Conservation (phyloP, 1,140 invertebrate genomes). For the Lerema accius region DNA sequence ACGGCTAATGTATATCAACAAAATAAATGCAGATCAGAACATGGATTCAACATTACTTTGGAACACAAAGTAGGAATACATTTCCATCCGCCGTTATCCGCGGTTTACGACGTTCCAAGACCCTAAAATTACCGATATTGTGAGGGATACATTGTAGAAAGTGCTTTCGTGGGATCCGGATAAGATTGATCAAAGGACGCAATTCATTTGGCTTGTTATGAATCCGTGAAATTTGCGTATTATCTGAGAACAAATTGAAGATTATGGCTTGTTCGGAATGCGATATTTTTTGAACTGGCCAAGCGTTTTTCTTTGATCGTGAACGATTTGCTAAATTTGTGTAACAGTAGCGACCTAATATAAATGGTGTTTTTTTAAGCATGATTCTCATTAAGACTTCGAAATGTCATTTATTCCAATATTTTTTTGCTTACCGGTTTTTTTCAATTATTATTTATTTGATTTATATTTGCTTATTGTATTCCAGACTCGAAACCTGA, state of each 20-base stretch:
- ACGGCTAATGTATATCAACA: background rate
- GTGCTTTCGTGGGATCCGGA: slow-evolving; percentile 4
- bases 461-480: too few relatives aligned
- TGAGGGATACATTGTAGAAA: slow-evolving; percentile 11
- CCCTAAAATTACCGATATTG: slow-evolving; percentile 15
- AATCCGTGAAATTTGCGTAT: background rate
- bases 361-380: too few relatives aligned
- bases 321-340: too few relatives aligned
- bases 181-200: slow-evolving; percentile 1
- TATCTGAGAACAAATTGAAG: background rate
- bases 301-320: background rate
- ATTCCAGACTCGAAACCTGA: too few relatives aligned
- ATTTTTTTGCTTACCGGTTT: too few relatives aligned
- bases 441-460: too few relatives aligned
- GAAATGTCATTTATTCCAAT: too few relatives aligned
- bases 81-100: slow-evolving; percentile 8
- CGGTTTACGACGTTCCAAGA: slow-evolving; percentile 10
- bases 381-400: too few relatives aligned
- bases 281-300: background rate
- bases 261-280: background rate
- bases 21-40: background rate
- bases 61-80: slow-evolving; percentile 6
- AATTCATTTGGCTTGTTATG: background rate
- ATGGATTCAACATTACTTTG: slow-evolving; percentile 8
- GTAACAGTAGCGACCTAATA: too few relatives aligned